Percentiles rank a stretch among this genome's conserved stretches.
Conservation (phyloP, 2,888 invertebrate genomes). For the Aromia moschata region DNA sequence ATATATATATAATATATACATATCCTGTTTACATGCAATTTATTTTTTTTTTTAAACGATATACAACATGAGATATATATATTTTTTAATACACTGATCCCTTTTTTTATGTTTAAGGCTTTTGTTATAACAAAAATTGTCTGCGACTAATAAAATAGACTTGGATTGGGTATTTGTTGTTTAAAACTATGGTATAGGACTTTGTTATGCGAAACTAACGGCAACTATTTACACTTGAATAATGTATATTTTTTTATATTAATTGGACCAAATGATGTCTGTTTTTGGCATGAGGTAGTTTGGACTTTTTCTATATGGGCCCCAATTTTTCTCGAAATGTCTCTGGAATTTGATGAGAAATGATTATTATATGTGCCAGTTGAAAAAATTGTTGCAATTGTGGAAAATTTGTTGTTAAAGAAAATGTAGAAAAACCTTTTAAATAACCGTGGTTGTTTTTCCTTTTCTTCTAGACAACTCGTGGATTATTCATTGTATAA, state of each 20-base stretch:
- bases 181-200: slow-evolving; percentile 42
- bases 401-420: no score
- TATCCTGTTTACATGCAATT: slow-evolving; percentile 28
- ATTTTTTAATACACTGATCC: slow-evolving; percentile 39
- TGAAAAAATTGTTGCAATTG: no score
- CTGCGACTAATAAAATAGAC: slow-evolving; percentile 55
- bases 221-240: slow-evolving; percentile 39
- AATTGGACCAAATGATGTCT: no score
- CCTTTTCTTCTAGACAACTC: no score
- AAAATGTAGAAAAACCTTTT: no score
- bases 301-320: no score
- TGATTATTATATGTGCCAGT: no score
- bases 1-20: slow-evolving; percentile 41
- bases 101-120: slow-evolving; percentile 52
- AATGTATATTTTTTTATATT: slow-evolving; percentile 11
- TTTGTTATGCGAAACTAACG: slow-evolving; percentile 43
- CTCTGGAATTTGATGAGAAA: no score
- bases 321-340: no score
- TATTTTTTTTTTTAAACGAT: slow-evolving; percentile 17
- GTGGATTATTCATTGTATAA: no score
- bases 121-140: slow-evolving; percentile 58
- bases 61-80: slow-evolving; percentile 35
- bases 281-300: no score
- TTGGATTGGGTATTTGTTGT: slow-evolving; percentile 52
- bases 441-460: no score